Percentiles rank a stretch among this genome's conserved stretches.
phyloP scores from a whole-genome alignment of 2,888 invertebrate genomes.

The Ptilodon capucinus region DNA sequence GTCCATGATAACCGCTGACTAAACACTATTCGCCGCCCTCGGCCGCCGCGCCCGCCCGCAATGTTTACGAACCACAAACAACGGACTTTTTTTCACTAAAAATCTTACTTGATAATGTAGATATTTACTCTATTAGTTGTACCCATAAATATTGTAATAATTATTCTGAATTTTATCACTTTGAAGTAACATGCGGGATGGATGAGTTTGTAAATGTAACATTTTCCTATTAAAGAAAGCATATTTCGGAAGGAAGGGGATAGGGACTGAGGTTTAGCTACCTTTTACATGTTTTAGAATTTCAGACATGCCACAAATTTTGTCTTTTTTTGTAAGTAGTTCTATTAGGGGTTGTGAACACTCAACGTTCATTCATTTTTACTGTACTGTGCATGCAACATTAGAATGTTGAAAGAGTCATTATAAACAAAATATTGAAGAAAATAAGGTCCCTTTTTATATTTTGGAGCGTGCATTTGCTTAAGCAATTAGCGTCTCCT shows the following conservation, averaged over 20 bases:
- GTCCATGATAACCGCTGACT: constrained; percentile 65
- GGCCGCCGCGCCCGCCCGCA: constrained; percentile 66
- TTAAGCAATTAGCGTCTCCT: constrained; percentile 66
- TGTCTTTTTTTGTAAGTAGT: no score
- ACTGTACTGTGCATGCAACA: no score
- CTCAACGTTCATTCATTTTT: no score
- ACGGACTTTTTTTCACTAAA: constrained; percentile 38
- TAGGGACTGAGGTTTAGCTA: no score
- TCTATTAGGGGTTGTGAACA: no score
- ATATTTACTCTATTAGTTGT: constrained; percentile 34
- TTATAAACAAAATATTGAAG: background rate
- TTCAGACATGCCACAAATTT: no score
- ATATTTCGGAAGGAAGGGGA: no score
- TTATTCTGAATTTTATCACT: constrained; percentile 9
- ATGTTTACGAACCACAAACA: constrained; percentile 64
- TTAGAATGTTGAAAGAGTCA: background rate
- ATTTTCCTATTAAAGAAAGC: no score
- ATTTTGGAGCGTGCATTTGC: constrained; percentile 49
- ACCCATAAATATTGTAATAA: constrained; percentile 27
- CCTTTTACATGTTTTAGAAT: no score
- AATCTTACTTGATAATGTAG: constrained; percentile 35
- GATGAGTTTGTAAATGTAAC: background rate
- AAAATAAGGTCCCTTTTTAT: constrained; percentile 1
- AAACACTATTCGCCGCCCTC: constrained; percentile 57
- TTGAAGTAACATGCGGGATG: background rate